Evolutionary conservation across 2,113 vertebrate genomes (phyloP), one percentile per base, ranked within the genome.

Genomic region (Polypterus bichir): DNA sequence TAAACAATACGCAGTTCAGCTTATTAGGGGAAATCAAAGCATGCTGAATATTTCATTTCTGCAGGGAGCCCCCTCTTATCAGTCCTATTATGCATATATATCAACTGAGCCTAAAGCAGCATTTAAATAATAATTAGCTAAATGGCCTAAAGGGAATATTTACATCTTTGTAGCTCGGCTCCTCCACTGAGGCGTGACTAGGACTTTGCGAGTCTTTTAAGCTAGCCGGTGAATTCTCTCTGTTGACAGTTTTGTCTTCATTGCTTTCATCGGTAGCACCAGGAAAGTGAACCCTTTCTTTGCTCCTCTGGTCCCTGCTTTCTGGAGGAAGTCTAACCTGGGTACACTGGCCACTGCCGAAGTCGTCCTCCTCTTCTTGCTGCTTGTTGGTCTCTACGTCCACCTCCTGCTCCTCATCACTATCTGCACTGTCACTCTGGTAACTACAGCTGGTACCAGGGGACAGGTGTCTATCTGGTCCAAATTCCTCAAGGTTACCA

Each of bases 131-230:
- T 87, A 86, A 86, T 86, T 85, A 86, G 81, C 74, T 78, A 68
- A 81, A 75, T 76, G 78, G 81, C 79, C 82, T 75, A 77, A 64
- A 72, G 79, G 81, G 81, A 72, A 80, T 88, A 96, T 96, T 97
- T 96, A 96, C 93, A 86, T 96, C 92, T 87, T 94, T 97, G 87
- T 92, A 95, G 72, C 84, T 70, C 61, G 85, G 78, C 72, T 96
- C 91, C 81, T 97, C 93, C 73, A 84, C 69, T 63, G 86, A 81
- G 55, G 83, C 74, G 48, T 86, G 91, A 70, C 79, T 76, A 56
- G 85, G 81, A 76, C 82, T 67, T 51, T 9, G 75, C 68, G 82
- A 79, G 72, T 80, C 81, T 67, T 83, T 83, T 67, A 82, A 74
- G 68, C 75, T 76, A 62, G 78, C 79, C 66, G 67, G 74, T 51